These are phyloP conservation scores for Pterois miles DNA, from an alignment of 2,797 vertebrate species.

Conservation along the genomic window DNA sequence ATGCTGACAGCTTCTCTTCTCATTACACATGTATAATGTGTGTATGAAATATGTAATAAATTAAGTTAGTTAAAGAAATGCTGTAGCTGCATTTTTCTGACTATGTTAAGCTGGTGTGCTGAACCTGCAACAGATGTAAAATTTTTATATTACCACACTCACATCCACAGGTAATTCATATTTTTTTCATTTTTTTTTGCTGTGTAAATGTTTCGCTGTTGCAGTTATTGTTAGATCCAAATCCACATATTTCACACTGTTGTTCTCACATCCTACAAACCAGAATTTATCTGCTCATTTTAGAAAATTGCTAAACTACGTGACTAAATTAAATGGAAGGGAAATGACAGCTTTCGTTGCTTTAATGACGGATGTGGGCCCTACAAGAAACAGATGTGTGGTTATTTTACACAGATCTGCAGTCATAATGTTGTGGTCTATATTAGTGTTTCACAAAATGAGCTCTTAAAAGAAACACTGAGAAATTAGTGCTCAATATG, in stretches of 20 bases:
- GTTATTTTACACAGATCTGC: slow-evolving; percentile 13
- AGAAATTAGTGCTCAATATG: background rate
- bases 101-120: background rate
- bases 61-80: too few relatives aligned
- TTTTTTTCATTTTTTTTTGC: background rate
- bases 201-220: background rate
- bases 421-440: background rate
- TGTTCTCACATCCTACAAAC: background rate
- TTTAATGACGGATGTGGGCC: background rate
- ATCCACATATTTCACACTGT: background rate
- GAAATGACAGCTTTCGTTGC: background rate
- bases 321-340: background rate
- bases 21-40: too few relatives aligned
- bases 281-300: background rate
- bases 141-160: background rate
- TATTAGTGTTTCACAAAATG: background rate
- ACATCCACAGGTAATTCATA: background rate
- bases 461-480: background rate
- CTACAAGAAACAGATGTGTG: slow-evolving; percentile 30
- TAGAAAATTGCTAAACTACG: background rate
- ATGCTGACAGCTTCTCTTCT: background rate
- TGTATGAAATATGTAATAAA: background rate
- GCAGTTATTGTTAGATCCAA: background rate
- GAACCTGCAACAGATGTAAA: background rate
- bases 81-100: too few relatives aligned